Base-by-base conservation (phyloP, 2,888 invertebrate species). In the Torymus aiolomorphi region DNA sequence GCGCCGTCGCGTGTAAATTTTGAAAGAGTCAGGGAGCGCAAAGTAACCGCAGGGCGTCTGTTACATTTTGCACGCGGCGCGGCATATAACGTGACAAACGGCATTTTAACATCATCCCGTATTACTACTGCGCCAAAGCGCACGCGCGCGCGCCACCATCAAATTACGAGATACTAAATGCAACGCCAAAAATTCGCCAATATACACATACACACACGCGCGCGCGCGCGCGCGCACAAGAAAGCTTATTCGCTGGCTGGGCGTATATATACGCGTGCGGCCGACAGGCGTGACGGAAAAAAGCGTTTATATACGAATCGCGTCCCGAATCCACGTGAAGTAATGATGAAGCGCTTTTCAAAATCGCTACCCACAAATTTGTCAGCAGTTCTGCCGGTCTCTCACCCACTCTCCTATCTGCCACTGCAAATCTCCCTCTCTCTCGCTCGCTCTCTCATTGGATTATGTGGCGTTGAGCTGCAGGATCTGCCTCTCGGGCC, bases 391-490 rank as follows among this genome's bases (percentile, higher is more conserved):
- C 51, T 67, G 56, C 63, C 49, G 63, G 69, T 61, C 20, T 12
- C 24, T 54, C 4, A 20, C 59, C 20, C 20, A 54, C 18, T 18
- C 42, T 13, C 42, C 66, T 66, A 20, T 74, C 24, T 18, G 1
- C 16, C 20, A 10, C 11, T 18, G 49, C 62, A 52, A 61, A 54
- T 31, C 61, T 59, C 61, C 51, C 12, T 14, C 31, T 62, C 31
- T 2, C 42, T 56, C n/a, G n/a, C n/a, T n/a, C n/a, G n/a, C 75
- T 56, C 75, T 75, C 31, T 54, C 75, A 66, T 66, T 75, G 59
- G 75, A 75, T 75, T 75, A 75, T 52, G 75, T 49, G 65, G 65
- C 63, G 65, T 49, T 51, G 63, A 70, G 67, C 42, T n/a, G 51
- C 61, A 69, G 42, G 51, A 59, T 57, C 59, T 65, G 42, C 42